Conservation (phyloP, 2,797 vertebrate species). For the Podargus strigoides region DNA sequence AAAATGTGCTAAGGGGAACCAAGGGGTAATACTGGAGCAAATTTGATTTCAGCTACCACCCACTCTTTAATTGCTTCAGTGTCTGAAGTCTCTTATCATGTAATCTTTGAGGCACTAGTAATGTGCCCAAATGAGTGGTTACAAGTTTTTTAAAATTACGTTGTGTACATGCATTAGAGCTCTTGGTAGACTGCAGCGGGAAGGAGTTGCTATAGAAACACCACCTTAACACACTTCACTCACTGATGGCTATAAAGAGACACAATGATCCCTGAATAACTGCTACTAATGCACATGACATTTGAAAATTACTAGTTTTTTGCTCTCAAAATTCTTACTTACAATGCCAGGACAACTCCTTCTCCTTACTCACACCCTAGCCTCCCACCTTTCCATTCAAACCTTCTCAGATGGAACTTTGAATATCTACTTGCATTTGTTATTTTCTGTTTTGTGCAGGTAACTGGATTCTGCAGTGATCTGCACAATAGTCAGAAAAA, state of each 20-base stretch:
- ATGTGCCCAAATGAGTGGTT: conserved; percentile 11
- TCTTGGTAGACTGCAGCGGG: not conserved
- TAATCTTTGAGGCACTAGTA: conserved; percentile 27
- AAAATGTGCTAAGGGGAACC: not conserved
- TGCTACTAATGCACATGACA: conserved; percentile 1
- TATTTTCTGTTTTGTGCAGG: not conserved
- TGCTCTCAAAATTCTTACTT: not conserved
- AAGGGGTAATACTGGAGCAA: not conserved
- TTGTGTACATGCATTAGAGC: conserved; percentile 12
- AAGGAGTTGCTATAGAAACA: conserved; percentile 59
- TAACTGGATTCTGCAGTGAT: not conserved
- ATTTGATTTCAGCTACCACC: conserved; percentile 28
- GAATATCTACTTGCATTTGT: not conserved
- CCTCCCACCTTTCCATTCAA: not conserved
- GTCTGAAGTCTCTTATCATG: conserved; percentile 17
- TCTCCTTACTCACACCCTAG: not conserved
- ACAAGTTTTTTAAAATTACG: conserved; percentile 39
- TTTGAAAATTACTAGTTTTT: not conserved
- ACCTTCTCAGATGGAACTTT: not conserved
- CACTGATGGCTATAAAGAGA: conserved; percentile 19
- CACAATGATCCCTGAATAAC: not conserved
- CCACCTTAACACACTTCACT: not conserved
- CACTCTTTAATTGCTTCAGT: conserved; percentile 37
- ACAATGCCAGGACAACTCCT: not conserved
- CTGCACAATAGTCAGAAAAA: not conserved